Percentiles rank a stretch among this genome's conserved stretches.
Evolutionary conservation across 2,797 vertebrate genomes (phyloP).

Genomic region (Gallinago solitaria): DNA sequence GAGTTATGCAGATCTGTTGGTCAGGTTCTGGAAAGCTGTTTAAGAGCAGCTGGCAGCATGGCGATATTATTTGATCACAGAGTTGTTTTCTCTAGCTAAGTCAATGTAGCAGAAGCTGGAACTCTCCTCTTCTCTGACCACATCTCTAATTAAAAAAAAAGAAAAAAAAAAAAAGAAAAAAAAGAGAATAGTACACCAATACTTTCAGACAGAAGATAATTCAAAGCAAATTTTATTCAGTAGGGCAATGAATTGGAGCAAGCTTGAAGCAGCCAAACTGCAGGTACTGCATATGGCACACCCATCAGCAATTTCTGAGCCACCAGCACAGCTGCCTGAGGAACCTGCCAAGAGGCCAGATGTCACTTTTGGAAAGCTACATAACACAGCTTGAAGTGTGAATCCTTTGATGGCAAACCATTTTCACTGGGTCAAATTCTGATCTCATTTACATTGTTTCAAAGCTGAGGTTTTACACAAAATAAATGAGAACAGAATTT

Average conservation of each 20-base stretch:
- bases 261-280: constrained; percentile 39
- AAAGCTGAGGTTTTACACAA: not conserved
- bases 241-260: constrained; percentile 30
- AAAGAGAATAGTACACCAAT: not conserved
- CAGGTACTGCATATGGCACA: constrained; percentile 43
- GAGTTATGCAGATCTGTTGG: not conserved
- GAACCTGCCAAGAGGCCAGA: constrained; percentile 66
- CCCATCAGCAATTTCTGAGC: constrained; percentile 19
- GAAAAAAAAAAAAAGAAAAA: not conserved
- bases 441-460: constrained; percentile 48
- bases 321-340: constrained; percentile 48
- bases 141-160: not conserved
- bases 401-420: constrained; percentile 58
- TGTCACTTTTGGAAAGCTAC: constrained; percentile 66
- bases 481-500: not conserved
- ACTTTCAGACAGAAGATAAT: constrained; percentile 45
- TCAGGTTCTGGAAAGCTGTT: not conserved
- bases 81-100: not conserved
- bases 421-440: constrained; percentile 41
- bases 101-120: not conserved
- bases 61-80: not conserved
- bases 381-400: constrained; percentile 36
- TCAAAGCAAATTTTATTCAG: constrained; percentile 58
- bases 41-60: not conserved
- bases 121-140: not conserved